Evolutionary conservation across 1,140 invertebrate genomes (phyloP).

Genomic region (Tetragonula clypearis): DNA sequence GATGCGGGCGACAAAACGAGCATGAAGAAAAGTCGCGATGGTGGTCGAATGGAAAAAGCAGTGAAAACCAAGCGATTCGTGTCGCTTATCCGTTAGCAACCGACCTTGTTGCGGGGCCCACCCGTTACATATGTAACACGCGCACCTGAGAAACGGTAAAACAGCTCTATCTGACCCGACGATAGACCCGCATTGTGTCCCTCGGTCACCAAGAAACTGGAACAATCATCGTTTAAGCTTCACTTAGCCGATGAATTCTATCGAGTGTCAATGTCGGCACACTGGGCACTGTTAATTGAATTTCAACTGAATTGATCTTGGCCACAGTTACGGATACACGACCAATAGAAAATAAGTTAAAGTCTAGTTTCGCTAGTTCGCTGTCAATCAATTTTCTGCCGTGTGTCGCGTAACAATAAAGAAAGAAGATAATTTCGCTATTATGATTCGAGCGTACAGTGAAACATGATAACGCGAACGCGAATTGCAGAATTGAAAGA

Average conservation of each 20-base stretch:
- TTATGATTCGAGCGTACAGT: not conserved
- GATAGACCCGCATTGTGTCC: not conserved
- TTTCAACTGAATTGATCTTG: not conserved
- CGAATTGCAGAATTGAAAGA: not conserved
- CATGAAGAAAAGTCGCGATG: not conserved
- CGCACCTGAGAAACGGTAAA: slow-evolving; percentile 43
- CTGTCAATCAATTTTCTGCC: not conserved
- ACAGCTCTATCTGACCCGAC: slow-evolving; percentile 1
- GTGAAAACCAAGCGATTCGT: slow-evolving; percentile 6
- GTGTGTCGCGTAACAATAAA: not conserved
- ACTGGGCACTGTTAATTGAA: not conserved
- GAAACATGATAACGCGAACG: not conserved
- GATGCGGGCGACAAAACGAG: not conserved
- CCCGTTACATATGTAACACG: slow-evolving; percentile 34
- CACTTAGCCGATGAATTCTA: not conserved
- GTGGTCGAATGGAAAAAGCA: not conserved
- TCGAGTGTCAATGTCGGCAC: not conserved
- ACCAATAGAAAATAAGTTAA: not conserved
- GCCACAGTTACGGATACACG: not conserved
- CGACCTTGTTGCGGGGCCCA: slow-evolving; percentile 15
- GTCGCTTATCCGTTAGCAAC: not conserved
- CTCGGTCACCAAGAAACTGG: slow-evolving; percentile 1
- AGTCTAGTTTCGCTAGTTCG: too few species aligned
- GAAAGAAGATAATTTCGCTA: not conserved
- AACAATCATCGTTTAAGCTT: not conserved